Evolutionary conservation across 2,888 invertebrate species (phyloP).

Genomic region (Timema podura): DNA sequence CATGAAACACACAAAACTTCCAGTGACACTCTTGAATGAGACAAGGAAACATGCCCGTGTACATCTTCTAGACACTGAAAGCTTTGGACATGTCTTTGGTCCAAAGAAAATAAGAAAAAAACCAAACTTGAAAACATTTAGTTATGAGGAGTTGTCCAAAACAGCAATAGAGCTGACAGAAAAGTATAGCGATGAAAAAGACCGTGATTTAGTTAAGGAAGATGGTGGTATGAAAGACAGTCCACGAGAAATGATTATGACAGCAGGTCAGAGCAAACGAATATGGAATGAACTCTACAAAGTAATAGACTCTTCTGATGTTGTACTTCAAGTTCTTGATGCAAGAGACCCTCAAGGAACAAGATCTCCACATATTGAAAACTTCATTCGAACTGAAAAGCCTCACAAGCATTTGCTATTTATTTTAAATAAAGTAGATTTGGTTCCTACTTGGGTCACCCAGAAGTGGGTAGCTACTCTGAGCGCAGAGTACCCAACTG

Average conservation of each 20-base stretch:
- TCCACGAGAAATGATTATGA: slow-evolving; percentile 90
- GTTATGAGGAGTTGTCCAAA: slow-evolving; percentile 73
- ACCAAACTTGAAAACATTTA: slow-evolving; percentile 72
- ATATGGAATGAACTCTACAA: slow-evolving; percentile 99
- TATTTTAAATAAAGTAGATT: slow-evolving; percentile 92
- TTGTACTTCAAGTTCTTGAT: slow-evolving; percentile 92
- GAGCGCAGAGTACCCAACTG: slow-evolving; percentile 92
- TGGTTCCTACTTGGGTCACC: slow-evolving; percentile 97
- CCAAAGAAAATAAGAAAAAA: slow-evolving; percentile 88
- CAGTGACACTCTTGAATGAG: slow-evolving; percentile 91
- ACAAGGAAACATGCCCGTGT: slow-evolving; percentile 84
- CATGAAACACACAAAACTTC: slow-evolving; percentile 93
- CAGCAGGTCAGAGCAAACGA: slow-evolving; percentile 91
- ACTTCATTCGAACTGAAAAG: slow-evolving; percentile 89
- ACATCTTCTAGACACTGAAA: slow-evolving; percentile 93
- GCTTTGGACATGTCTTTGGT: slow-evolving; percentile 92
- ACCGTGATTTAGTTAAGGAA: slow-evolving; percentile 77
- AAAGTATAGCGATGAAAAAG: slow-evolving; percentile 76
- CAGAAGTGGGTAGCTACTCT: slow-evolving; percentile 95
- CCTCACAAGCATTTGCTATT: slow-evolving; percentile 96
- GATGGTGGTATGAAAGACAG: slow-evolving; percentile 74
- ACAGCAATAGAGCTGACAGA: slow-evolving; percentile 66
- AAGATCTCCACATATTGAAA: slow-evolving; percentile 86
- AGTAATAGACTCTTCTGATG: slow-evolving; percentile 98
- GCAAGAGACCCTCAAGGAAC: slow-evolving; percentile 97